Conservation (phyloP, 2,888 invertebrate species). For the Callyntrura guangdongensis region DNA sequence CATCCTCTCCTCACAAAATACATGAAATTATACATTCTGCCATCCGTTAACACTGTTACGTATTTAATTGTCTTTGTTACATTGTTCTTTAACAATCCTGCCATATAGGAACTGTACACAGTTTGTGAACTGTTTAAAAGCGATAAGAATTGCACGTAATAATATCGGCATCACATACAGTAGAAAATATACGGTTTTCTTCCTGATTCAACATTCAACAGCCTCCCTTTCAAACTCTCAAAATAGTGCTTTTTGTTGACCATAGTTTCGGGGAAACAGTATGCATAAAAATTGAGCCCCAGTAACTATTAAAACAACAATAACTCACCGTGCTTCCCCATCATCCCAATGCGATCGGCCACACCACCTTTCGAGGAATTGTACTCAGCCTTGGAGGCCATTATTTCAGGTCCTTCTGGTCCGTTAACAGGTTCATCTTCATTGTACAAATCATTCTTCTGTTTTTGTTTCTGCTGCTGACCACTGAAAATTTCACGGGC, state of each 20-base stretch:
- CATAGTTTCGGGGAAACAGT: background rate
- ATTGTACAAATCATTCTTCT: conserved; percentile 19
- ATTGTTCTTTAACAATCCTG: background rate
- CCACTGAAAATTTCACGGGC: conserved; percentile 67
- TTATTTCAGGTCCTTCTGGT: conserved; percentile 74
- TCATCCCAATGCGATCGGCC: conserved; percentile 62
- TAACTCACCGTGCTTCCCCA: conserved; percentile 71
- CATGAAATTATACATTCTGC: no score
- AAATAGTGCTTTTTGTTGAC: background rate
- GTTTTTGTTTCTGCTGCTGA: conserved; percentile 27
- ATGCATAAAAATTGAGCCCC: conserved; percentile 32
- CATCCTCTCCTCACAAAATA: no score
- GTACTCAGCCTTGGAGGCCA: conserved; percentile 54
- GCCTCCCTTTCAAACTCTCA: no score
- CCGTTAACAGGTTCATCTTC: conserved; percentile 43
- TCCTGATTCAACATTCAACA: conserved; percentile 9
- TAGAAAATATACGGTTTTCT: background rate
- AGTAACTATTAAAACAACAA: conserved; percentile 36
- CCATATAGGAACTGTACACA: background rate
- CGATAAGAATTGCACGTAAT: no score
- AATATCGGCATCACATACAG: no score
- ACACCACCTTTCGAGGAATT: conserved; percentile 3
- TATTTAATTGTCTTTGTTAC: background rate
- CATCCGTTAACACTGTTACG: no score
- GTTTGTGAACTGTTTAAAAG: no score